Base-by-base conservation (phyloP, 2,888 invertebrate species). In the Dusona sp. region DNA sequence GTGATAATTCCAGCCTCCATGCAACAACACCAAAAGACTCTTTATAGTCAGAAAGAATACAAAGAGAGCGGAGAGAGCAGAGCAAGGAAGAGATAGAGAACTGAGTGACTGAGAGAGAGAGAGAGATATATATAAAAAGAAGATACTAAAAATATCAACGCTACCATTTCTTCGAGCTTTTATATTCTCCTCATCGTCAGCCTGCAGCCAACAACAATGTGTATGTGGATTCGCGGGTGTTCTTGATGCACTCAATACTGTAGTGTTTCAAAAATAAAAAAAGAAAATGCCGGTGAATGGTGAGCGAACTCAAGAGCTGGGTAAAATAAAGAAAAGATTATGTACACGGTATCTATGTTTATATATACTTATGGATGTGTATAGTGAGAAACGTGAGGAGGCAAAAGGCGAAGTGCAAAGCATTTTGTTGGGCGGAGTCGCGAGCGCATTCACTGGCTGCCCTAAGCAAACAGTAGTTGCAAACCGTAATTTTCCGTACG, bases 381-480 rank as follows among this genome's bases (percentile, higher is more conserved):
- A 57, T 73, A 70, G 73, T 29, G 84, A 74, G 77, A 88, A 84
- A 82, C 36, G 78, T 25, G 29, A 83, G 81, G 79, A 83, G 83
- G 79, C 86, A 80, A 85, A 82, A 82, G 83, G 68, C 77, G 64
- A 82, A 74, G 80, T 81, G 81, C 89, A 90, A 88, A 88, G 85
- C 90, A 88, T 91, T 92, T 92, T 90, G 89, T 88, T 90, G 91
- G 90, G 90, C 90, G 90, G 90, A 92, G 92, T 91, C 88, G 89
- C 84, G 65, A 72, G 84, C 83, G 86, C 89, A 89, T 89, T 89
- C 89, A 90, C 87, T 87, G 87, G 83, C 89, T 89, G 90, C 87
- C 90, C 90, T 93, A 93, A 93, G 92, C 93, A 93, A 93, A 93
- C 92, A 93, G 93, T 92, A 93, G 93, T 93, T 93, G 88, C 78